Evolutionary conservation across 2,888 invertebrate genomes (phyloP).

Genomic region (Latrodectus hesperus): DNA sequence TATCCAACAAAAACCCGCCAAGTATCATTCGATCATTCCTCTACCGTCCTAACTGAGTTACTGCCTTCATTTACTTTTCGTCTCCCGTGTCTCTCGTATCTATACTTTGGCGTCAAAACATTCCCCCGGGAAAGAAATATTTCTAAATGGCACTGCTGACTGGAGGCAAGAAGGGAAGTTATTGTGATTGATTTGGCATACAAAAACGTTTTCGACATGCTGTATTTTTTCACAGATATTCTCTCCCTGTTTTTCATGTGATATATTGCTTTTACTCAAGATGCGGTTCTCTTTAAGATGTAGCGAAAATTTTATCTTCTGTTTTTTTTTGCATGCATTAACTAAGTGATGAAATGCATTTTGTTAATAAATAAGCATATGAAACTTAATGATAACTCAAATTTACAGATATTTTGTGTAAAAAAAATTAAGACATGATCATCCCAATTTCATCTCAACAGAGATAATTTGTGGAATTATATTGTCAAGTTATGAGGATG

Average conservation of each 20-base stretch:
- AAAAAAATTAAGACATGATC: too few relatives aligned
- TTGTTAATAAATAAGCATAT: too few relatives aligned
- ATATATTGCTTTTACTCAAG: constrained; percentile 14
- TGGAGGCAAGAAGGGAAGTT: constrained; percentile 22
- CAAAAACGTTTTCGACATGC: constrained; percentile 7
- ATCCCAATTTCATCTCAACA: too few relatives aligned
- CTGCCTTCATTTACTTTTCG: constrained; percentile 25
- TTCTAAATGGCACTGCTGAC: constrained; percentile 22
- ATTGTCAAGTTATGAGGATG: too few relatives aligned
- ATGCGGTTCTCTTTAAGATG: constrained; percentile 7
- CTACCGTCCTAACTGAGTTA: constrained; percentile 42
- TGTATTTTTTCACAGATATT: neutral
- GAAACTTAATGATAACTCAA: too few relatives aligned
- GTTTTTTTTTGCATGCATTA: neutral
- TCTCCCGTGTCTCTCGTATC: constrained; percentile 1
- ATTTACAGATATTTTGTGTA: too few relatives aligned
- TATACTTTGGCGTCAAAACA: constrained; percentile 17
- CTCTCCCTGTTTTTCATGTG: constrained; percentile 7
- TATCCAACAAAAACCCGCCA: constrained; percentile 44
- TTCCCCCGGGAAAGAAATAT: constrained; percentile 2
- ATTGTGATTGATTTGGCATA: constrained; percentile 45
- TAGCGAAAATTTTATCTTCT: neutral
- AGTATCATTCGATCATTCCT: constrained; percentile 47
- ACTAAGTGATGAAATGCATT: too few relatives aligned
- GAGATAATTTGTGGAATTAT: too few relatives aligned